Conservation (phyloP, 2,113 vertebrate genomes). For the Calyptomena viridis region DNA sequence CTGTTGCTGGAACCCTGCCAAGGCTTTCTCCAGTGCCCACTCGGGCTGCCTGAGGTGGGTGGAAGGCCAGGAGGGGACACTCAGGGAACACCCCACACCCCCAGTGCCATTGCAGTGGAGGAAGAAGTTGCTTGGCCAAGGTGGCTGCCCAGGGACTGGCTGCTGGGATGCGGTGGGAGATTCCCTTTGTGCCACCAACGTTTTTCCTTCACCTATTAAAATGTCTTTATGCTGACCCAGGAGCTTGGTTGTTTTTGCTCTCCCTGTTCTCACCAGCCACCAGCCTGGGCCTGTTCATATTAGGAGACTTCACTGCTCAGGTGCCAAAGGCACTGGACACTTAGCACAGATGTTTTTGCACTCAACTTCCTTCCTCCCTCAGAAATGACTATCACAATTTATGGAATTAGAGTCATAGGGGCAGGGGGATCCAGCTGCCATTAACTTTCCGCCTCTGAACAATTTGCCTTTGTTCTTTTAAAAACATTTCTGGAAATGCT, state of each 20-base stretch:
- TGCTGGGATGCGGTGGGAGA: fast-evolving
- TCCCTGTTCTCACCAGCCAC: neutral
- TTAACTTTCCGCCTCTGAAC: neutral
- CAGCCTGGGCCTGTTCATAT: too few relatives aligned
- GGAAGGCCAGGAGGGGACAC: neutral
- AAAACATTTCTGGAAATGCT: neutral
- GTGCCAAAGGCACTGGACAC: neutral
- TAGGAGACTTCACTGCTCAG: neutral
- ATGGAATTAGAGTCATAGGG: neutral
- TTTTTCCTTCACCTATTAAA: neutral
- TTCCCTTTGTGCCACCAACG: neutral
- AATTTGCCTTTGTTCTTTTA: neutral
- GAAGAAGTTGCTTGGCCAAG: neutral
- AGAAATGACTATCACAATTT: neutral
- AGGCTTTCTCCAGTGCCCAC: neutral
- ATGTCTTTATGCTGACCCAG: neutral
- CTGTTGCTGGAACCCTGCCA: neutral
- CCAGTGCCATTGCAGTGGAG: fast-evolving
- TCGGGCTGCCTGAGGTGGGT: too few relatives aligned
- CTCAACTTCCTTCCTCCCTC: neutral
- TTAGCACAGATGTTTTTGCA: neutral
- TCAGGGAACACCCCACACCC: fast-evolving
- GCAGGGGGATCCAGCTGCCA: neutral
- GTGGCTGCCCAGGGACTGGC: neutral
- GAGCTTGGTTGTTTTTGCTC: neutral